Evolutionary conservation across 2,888 invertebrate species (phyloP).

Genomic region (Erpobdella octoculata): DNA sequence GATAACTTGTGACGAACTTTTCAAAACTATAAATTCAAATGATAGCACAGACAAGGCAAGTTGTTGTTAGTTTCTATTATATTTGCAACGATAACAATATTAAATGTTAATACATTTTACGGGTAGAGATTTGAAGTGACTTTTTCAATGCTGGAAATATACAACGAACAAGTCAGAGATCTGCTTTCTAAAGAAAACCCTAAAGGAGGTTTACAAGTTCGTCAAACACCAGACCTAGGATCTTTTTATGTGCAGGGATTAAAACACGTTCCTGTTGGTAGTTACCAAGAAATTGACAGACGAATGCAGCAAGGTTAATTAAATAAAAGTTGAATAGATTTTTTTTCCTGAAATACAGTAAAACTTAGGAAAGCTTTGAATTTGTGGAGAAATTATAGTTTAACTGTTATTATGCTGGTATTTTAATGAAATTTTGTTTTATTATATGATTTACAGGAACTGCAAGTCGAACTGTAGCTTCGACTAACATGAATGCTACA

Average conservation of each 20-base stretch:
- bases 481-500: conserved; percentile 54
- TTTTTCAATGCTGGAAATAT: conserved; percentile 54
- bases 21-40: conserved; percentile 47
- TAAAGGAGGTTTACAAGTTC: conserved; percentile 44
- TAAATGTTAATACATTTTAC: conserved; percentile 9
- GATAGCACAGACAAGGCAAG: conserved; percentile 43
- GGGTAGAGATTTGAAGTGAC: conserved; percentile 50
- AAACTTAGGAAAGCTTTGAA: no score
- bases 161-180: conserved; percentile 50
- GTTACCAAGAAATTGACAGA: conserved; percentile 51
- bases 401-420: background rate
- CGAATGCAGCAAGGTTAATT: conserved; percentile 52
- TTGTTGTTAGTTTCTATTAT: background rate
- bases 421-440: background rate
- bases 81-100: conserved; percentile 6
- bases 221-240: conserved; percentile 52
- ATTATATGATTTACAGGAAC: conserved; percentile 50
- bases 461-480: conserved; percentile 51
- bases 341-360: no score
- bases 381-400: no score
- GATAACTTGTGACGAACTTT: conserved; percentile 52
- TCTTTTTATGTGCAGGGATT: conserved; percentile 52
- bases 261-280: conserved; percentile 51
- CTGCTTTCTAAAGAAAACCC: conserved; percentile 50
- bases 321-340: no score